Base-by-base conservation (phyloP, 2,888 invertebrate genomes). In the Sthenelais limicola region DNA sequence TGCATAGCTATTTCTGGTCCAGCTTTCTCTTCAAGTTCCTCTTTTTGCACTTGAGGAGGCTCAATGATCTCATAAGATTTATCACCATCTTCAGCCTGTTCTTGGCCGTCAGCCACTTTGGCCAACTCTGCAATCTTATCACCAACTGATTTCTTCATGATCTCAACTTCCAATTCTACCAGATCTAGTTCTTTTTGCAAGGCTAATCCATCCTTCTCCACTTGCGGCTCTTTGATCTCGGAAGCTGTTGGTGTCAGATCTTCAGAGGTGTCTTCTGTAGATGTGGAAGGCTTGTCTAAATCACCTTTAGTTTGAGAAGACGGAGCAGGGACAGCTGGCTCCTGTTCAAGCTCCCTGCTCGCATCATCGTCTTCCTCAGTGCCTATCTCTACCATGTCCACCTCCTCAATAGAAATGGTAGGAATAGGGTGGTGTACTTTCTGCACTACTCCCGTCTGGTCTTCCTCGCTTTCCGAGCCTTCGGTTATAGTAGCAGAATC, bases 321-420 rank as follows among this genome's bases (percentile, higher is more conserved):
- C 21, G 51, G 21, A 7, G 21, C 51, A 51, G 51, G 21, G 51
- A 51, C 51, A 7, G 21, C 21, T 18, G 51, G 26, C 5, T 51
- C 51, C 26, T 30, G 7, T 38, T 47, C 21, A 30, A 51, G 15
- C 68, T 52, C 49, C 18, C 33, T 58, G 51, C 33, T 73, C 15
- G 72, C 76, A 51, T 52, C 72, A 28, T 52, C 72, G 21, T 38
- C 67, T 18, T 69, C 67, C 18, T 30, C 49, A 7, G 38, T 56
- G n/a, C 32, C 62, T 9, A 62, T 18, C 43, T 68, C 66, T 43
- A 48, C 72, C 52, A 69, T 33, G 24, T 54, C 70, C 18, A 70
- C 70, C 38, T 70, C 70, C 38, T 52, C 70, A 38, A 70, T 70
- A 1, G 49, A 49, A 38, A 70, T 70, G 3, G 70, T 70, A n/a